Evolutionary conservation across 2,888 invertebrate species (phyloP).

Genomic region (Drosophila paracracens): DNA sequence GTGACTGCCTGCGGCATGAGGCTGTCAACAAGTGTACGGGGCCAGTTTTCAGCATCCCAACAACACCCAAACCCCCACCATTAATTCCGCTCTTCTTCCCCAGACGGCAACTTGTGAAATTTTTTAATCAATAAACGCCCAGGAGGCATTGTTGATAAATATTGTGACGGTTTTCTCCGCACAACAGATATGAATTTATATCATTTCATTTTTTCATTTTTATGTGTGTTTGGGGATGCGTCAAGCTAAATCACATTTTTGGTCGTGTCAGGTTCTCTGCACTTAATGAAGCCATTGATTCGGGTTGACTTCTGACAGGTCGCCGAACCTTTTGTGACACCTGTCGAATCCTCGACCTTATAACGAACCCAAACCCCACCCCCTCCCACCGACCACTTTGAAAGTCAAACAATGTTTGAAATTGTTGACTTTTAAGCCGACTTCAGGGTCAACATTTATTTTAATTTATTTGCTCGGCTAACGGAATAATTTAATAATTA

Average conservation of each 20-base stretch:
- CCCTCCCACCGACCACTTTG: neutral
- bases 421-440: slow-evolving; percentile 65
- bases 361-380: too few relatives aligned
- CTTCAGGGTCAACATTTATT: slow-evolving; percentile 61
- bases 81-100: neutral
- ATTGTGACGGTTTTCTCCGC: slow-evolving; percentile 47
- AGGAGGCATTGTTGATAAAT: slow-evolving; percentile 70
- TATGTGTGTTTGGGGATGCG: slow-evolving; percentile 6
- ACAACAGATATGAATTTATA: slow-evolving; percentile 61
- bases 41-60: neutral
- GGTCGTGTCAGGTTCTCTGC: slow-evolving; percentile 6
- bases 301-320: slow-evolving; percentile 45
- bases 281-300: slow-evolving; percentile 67
- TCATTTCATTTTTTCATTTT: slow-evolving; percentile 37
- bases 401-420: slow-evolving; percentile 57
- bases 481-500: slow-evolving; percentile 74
- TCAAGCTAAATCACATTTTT: slow-evolving; percentile 10
- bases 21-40: slow-evolving; percentile 70
- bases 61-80: neutral
- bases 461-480: slow-evolving; percentile 68
- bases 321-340: slow-evolving; percentile 50
- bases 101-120: slow-evolving; percentile 32
- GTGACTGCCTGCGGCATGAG: slow-evolving; percentile 46
- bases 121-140: slow-evolving; percentile 76
- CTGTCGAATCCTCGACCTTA: slow-evolving; percentile 45